phyloP scores from a whole-genome alignment of 2,888 invertebrate species.

The Machimus rusticus region DNA sequence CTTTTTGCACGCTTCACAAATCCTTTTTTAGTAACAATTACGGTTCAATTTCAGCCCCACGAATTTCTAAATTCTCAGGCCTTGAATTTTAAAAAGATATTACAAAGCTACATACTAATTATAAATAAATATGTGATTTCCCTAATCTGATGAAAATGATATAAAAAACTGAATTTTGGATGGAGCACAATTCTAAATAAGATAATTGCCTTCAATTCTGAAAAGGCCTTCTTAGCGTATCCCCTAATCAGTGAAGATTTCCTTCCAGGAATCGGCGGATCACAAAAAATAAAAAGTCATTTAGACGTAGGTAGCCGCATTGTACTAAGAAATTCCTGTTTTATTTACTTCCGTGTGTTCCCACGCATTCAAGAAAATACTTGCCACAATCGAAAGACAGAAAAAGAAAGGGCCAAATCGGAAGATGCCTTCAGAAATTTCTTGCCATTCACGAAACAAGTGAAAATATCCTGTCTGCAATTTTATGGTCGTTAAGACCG shows the following conservation, averaged over 20 bases:
- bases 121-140: too few relatives aligned
- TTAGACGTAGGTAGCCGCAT: neutral
- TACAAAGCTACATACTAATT: too few relatives aligned
- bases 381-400: neutral
- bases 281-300: neutral
- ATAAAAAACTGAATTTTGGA: neutral
- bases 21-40: too few relatives aligned
- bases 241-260: neutral
- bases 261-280: neutral
- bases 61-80: too few relatives aligned
- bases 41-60: too few relatives aligned
- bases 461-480: conserved; percentile 26
- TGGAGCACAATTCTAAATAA: neutral
- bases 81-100: too few relatives aligned
- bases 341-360: conserved; percentile 6
- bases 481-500: conserved; percentile 21
- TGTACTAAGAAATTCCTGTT: neutral
- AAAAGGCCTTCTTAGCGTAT: neutral
- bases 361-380: neutral
- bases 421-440: conserved; percentile 8
- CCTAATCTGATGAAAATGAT: neutral
- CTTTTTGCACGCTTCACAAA: too few relatives aligned
- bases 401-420: neutral
- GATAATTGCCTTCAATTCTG: neutral
- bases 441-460: conserved; percentile 5